Evolutionary conservation across 2,113 vertebrate genomes (phyloP), one percentile per base, ranked within the genome.

Genomic region (Silurus asotus): DNA sequence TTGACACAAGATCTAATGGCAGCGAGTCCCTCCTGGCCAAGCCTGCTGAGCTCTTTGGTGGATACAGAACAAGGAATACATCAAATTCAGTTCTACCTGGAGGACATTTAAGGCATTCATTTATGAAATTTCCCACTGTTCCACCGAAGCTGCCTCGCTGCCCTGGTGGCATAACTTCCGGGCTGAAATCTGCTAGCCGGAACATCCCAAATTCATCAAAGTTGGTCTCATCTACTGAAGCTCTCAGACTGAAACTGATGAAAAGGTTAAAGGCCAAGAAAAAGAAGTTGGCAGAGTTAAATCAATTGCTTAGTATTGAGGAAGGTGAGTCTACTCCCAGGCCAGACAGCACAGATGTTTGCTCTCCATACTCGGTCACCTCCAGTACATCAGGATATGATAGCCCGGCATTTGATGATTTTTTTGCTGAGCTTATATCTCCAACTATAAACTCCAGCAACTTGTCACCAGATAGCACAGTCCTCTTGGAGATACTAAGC

Each of bases 241-340:
- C 92, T 20, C 96, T 98, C 79, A 93, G 98, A 51, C 88, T 96
- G 5, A 97, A 97, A 89, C 94, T 99, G n/a, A 89, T 96, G 49
- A 98, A 97, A 92, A 96, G 97, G 62, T 94, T 99, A 11, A 96
- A 97, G 83, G 95, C 96, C 11, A 98, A 97, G 92, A 99, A 97
- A 92, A 96, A 96, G 91, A 96, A 97, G 89, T 91, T 99, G 15
- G 97, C 96, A 4, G 94, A 95, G 1, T 90, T 99, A 64, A 95
- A 97, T 48, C 88, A 91, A 55, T 79, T 95, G 74, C 84, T 96
- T 84, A 92, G 90, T 88, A 86, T 90, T 45, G 51, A 23, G 56
- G 82, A 85, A 45, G 48, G 89, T 19, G 87, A 86, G 9, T 8
- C 59, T 88, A 89, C n/a, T 8, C 74, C 92, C 85, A 94, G 91